Evolutionary conservation across 2,888 invertebrate genomes (phyloP).

Genomic region (Xanthorhoe spadicearia): DNA sequence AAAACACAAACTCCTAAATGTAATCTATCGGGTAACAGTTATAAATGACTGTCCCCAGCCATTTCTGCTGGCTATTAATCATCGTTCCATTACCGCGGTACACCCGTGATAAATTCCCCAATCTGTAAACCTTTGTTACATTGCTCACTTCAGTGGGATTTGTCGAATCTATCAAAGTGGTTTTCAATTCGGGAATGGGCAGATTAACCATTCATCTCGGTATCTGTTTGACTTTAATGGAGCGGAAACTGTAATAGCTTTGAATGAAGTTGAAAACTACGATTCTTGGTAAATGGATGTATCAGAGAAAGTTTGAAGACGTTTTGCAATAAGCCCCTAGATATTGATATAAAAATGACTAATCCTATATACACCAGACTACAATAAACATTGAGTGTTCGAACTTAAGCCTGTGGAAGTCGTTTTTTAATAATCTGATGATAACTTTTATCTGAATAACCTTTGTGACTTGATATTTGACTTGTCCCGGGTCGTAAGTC

Average conservation of each 20-base stretch:
- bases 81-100: conserved; percentile 33
- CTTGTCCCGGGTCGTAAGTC: too few relatives aligned
- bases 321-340: too few relatives aligned
- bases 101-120: conserved; percentile 35
- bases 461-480: not conserved
- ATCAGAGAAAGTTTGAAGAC: too few relatives aligned
- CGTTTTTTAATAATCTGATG: too few relatives aligned
- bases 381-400: too few relatives aligned
- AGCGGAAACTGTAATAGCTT: not conserved
- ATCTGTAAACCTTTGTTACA: conserved; percentile 24
- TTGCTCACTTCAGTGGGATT: conserved; percentile 11
- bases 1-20: conserved; percentile 13
- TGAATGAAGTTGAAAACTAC: not conserved
- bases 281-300: not conserved
- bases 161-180: conserved; percentile 9
- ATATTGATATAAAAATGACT: too few relatives aligned
- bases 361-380: too few relatives aligned
- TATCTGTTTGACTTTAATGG: not conserved
- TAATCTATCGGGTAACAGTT: conserved; percentile 29
- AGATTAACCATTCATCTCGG: not conserved
- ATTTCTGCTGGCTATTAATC: conserved; percentile 32
- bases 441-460: too few relatives aligned
- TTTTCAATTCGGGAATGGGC: not conserved
- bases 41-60: conserved; percentile 36
- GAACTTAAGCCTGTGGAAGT: too few relatives aligned